Conservation (phyloP, 2,888 invertebrate species). For the Harpalus rubripes region DNA sequence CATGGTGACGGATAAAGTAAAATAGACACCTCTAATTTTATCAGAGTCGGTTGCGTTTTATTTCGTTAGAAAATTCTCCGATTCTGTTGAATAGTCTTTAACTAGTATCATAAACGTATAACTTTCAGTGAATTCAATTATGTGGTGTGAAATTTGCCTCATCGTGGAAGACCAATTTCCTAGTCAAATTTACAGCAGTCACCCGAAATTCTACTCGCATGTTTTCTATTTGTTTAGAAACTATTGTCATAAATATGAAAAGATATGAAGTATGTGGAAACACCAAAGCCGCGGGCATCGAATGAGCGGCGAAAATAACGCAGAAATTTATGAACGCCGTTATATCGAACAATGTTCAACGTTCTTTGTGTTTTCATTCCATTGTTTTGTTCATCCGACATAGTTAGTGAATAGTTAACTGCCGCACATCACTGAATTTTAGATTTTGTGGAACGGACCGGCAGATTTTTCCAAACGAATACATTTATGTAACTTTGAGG, state of each 20-base stretch:
- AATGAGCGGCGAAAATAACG: conserved; percentile 40
- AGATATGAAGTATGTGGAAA: conserved; percentile 50
- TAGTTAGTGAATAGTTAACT: conserved; percentile 42
- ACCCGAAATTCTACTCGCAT: background rate
- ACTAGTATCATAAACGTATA: too few relatives aligned
- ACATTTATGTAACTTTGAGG: background rate
- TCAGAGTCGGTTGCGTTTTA: too few relatives aligned
- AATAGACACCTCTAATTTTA: too few relatives aligned
- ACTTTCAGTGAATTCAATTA: background rate
- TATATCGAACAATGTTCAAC: conserved; percentile 46
- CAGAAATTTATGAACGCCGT: conserved; percentile 41
- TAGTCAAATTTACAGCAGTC: conserved; percentile 30
- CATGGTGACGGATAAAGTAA: too few relatives aligned
- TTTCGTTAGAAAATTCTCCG: too few relatives aligned
- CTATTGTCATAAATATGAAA: conserved; percentile 48
- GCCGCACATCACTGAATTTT: conserved; percentile 37
- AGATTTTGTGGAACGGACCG: background rate
- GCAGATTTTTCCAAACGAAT: background rate
- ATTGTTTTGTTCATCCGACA: conserved; percentile 26
- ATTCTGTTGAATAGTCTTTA: too few relatives aligned
- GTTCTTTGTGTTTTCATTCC: conserved; percentile 36
- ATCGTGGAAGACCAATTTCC: conserved; percentile 4
- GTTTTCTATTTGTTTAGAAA: conserved; percentile 44
- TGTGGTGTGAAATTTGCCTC: background rate
- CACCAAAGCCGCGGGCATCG: conserved; percentile 32